These are phyloP conservation scores for Balearica regulorum DNA, from an alignment of 2,797 vertebrate species.

Conservation along the genomic window DNA sequence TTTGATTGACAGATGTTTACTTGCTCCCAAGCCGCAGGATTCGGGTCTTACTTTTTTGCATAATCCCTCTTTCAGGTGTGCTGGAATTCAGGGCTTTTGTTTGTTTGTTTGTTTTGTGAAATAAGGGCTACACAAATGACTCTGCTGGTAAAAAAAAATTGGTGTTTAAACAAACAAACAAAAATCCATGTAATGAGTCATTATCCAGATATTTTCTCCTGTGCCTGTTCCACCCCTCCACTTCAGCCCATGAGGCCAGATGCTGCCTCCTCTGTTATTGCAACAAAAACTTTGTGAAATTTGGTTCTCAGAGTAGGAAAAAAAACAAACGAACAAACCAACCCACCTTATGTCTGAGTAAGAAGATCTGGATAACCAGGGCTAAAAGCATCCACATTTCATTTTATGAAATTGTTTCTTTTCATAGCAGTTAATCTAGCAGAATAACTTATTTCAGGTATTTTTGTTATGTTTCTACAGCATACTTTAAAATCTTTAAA, in stretches of 20 bases:
- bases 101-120: background rate
- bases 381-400: background rate
- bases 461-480: background rate
- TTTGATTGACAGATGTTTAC: background rate
- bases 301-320: background rate
- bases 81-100: background rate
- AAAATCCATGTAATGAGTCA: background rate
- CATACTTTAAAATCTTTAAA: background rate
- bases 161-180: background rate
- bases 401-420: background rate
- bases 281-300: background rate
- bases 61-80: background rate
- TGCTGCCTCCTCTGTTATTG: background rate
- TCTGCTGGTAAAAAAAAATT: background rate
- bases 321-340: accelerated
- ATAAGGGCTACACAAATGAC: background rate
- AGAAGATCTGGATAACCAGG: background rate
- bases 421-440: background rate
- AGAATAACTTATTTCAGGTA: background rate
- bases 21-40: background rate
- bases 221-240: accelerated
- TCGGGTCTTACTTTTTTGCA: background rate
- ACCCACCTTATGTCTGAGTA: background rate
- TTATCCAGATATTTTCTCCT: background rate
- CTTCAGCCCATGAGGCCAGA: background rate